Evolutionary conservation across 2,888 invertebrate species (phyloP).

Genomic region (Drosophila limbata): DNA sequence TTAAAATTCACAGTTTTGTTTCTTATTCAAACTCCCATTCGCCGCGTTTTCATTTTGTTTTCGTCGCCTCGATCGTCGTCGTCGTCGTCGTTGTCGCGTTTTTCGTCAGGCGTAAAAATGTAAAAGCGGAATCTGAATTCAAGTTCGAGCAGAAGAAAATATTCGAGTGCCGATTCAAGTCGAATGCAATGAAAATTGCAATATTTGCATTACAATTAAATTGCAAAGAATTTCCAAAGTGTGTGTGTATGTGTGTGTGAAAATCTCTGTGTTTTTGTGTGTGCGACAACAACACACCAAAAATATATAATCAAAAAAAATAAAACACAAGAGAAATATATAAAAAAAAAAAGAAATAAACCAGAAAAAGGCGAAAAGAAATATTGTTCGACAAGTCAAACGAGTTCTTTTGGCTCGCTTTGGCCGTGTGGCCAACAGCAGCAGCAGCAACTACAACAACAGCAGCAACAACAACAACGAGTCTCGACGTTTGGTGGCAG

Average conservation of each 20-base stretch:
- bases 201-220: constrained; percentile 66
- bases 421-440: constrained; percentile 77
- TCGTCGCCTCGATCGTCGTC: constrained; percentile 48
- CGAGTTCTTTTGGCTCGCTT: constrained; percentile 85
- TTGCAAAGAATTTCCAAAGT: constrained; percentile 55
- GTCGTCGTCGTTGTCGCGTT: constrained; percentile 24
- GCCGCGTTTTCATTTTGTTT: constrained; percentile 67
- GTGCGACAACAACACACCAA: constrained; percentile 44
- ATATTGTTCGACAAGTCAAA: constrained; percentile 85
- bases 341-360: constrained; percentile 52
- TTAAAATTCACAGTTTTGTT: constrained; percentile 3
- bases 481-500: constrained; percentile 64
- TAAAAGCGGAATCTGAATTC: constrained; percentile 40
- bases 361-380: constrained; percentile 81
- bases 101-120: constrained; percentile 47
- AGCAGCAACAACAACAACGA: constrained; percentile 61
- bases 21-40: constrained; percentile 26
- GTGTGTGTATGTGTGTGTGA: constrained; percentile 16
- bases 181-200: constrained; percentile 56
- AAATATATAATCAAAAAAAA: constrained; percentile 59
- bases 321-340: constrained; percentile 54
- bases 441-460: constrained; percentile 50
- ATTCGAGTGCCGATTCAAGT: constrained; percentile 37
- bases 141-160: constrained; percentile 32
- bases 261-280: constrained; percentile 22